These are phyloP conservation scores for Dipodomys stephensi DNA, from an alignment of 2,113 vertebrate genomes.

Conservation along the genomic window DNA sequence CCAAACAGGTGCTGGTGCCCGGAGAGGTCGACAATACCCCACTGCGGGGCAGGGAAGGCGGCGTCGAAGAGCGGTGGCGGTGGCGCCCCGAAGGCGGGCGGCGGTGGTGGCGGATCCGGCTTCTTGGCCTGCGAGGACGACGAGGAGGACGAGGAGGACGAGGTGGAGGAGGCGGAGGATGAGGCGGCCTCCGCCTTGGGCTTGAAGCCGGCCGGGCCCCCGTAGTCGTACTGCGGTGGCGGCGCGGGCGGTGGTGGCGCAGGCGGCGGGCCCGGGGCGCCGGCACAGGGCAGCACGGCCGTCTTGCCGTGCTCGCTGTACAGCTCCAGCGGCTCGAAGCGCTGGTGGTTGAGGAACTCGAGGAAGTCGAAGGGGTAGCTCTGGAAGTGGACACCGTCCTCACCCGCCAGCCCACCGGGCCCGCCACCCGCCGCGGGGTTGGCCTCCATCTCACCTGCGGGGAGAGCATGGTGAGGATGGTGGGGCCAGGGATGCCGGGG, in stretches of 20 bases:
- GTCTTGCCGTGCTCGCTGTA: slow-evolving; percentile 85
- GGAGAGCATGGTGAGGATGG: slow-evolving; percentile 58
- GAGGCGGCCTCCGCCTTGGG: slow-evolving; percentile 78
- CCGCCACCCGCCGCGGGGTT: slow-evolving; percentile 78
- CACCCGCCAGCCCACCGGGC: slow-evolving; percentile 76
- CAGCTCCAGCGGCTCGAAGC: slow-evolving; percentile 86
- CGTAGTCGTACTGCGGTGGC: slow-evolving; percentile 79
- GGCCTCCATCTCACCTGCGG: slow-evolving; percentile 81
- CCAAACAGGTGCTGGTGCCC: slow-evolving; percentile 86
- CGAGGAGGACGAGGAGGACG: background rate
- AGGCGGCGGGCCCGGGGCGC: slow-evolving; percentile 69
- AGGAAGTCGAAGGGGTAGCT: slow-evolving; percentile 87
- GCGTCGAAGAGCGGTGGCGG: slow-evolving; percentile 82
- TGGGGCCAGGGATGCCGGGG: background rate
- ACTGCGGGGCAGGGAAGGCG: slow-evolving; percentile 82
- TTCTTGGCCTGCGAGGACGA: slow-evolving; percentile 81
- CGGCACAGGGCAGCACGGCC: slow-evolving; percentile 78
- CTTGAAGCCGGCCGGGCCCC: slow-evolving; percentile 74
- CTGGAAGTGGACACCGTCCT: slow-evolving; percentile 87
- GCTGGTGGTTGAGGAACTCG: slow-evolving; percentile 87
- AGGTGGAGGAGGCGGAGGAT: slow-evolving; percentile 50
- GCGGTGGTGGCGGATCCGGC: slow-evolving; percentile 69
- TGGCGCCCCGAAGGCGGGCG: slow-evolving; percentile 63
- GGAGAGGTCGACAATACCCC: slow-evolving; percentile 87
- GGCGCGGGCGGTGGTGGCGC: slow-evolving; percentile 74